Percentiles rank a stretch among this genome's conserved stretches.
Conservation (phyloP, 2,797 vertebrate species). For the Vultur gryphus region DNA sequence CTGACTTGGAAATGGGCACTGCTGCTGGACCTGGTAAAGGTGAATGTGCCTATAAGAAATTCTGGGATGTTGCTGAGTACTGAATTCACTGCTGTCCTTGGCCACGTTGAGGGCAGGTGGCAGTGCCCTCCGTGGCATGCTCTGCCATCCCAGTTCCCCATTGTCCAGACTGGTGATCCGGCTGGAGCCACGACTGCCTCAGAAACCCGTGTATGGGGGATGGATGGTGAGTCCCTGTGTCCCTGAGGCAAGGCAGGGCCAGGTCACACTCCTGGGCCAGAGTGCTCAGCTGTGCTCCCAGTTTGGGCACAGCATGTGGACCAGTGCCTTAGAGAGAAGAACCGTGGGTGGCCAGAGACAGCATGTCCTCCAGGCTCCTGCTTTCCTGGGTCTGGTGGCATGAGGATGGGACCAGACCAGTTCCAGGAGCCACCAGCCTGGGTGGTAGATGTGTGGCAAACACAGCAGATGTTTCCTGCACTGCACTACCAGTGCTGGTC, state of each 20-base stretch:
- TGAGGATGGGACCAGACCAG: not conserved
- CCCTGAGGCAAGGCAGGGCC: not conserved
- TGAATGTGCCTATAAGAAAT: not conserved
- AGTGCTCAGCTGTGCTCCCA: not conserved
- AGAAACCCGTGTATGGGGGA: rapidly evolving
- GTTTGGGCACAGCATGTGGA: not conserved
- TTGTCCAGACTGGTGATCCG: not conserved
- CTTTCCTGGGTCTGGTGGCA: not conserved
- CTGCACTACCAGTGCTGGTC: not conserved
- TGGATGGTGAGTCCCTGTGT: not conserved
- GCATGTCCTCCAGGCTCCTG: not conserved
- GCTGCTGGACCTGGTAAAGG: not conserved
- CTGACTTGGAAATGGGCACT: not conserved
- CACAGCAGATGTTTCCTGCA: not conserved
- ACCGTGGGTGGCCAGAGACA: not conserved
- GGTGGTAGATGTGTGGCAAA: not conserved
- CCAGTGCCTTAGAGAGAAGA: not conserved
- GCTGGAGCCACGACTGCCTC: not conserved
- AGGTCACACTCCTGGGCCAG: not conserved
- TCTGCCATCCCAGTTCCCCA: not conserved
- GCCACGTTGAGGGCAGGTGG: not conserved
- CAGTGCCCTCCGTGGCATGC: not conserved
- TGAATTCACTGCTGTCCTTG: not conserved
- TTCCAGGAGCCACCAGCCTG: not conserved
- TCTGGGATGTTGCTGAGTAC: not conserved